These are phyloP conservation scores for Patella pellucida DNA, from an alignment of 2,888 invertebrate species.

Conservation along the genomic window DNA sequence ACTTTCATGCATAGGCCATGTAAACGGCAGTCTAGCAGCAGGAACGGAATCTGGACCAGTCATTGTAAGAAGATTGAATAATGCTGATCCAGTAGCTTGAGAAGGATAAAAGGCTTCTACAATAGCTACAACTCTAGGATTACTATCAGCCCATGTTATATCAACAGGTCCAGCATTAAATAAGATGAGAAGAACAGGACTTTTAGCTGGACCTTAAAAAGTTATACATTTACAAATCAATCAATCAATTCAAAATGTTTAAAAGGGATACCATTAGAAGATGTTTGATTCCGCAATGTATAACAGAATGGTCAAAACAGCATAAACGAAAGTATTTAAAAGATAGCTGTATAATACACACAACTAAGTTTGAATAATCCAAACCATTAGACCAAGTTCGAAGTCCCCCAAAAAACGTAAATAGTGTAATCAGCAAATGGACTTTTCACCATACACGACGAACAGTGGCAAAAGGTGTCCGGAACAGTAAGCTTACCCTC, in stretches of 20 bases:
- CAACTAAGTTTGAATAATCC: no score
- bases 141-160: conserved; percentile 55
- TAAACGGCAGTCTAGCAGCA: conserved; percentile 63
- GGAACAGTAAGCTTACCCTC: no score
- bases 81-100: conserved; percentile 62
- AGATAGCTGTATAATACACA: no score
- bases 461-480: no score
- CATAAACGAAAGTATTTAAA: no score
- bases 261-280: no score
- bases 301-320: no score
- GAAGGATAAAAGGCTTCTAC: conserved; percentile 63
- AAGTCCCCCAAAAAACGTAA: no score
- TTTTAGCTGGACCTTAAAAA: conserved; percentile 15
- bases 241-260: not conserved
- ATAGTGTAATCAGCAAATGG: no score
- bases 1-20: conserved; percentile 50
- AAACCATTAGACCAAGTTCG: no score
- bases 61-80: conserved; percentile 49
- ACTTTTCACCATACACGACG: no score
- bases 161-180: conserved; percentile 67
- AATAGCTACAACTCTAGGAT: conserved; percentile 47
- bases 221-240: not conserved
- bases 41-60: conserved; percentile 49
- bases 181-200: conserved; percentile 54
- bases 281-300: no score